Percentiles rank a stretch among this genome's conserved stretches.
Conservation (phyloP, 64 coral and sea anemone genomes). For the Actinia tenebrosa region DNA sequence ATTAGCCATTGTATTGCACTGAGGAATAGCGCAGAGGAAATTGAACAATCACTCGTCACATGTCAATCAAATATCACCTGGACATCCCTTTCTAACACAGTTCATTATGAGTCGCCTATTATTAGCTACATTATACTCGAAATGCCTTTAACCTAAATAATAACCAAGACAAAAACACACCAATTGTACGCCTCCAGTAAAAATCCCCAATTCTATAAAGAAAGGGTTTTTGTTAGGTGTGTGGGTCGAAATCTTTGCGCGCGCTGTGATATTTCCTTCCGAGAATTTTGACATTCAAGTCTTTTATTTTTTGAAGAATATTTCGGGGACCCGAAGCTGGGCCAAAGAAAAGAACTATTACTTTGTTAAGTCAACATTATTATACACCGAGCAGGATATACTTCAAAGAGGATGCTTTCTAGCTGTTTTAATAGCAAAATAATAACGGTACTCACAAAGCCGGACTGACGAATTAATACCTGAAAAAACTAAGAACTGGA, state of each 20-base stretch:
- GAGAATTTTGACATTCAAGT: not conserved
- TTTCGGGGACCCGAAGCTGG: not conserved
- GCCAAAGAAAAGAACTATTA: conserved; percentile 4
- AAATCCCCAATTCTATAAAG: not conserved
- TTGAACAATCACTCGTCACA: conserved; percentile 87
- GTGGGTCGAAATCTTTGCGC: not conserved
- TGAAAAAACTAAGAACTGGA: not conserved
- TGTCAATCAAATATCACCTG: conserved; percentile 71
- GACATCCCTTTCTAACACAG: conserved; percentile 18
- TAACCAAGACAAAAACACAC: conserved; percentile 5
- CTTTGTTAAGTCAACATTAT: conserved; percentile 22
- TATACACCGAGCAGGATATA: not conserved
- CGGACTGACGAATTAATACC: not conserved
- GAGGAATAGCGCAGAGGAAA: conserved; percentile 95
- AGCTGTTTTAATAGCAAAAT: conserved; percentile 9
- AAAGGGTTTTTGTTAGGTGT: not conserved
- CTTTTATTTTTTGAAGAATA: not conserved
- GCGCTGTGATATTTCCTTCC: not conserved
- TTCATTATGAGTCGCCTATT: conserved; percentile 27
- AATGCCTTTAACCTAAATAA: conserved; percentile 37
- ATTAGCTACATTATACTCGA: conserved; percentile 76
- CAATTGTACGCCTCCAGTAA: not conserved
- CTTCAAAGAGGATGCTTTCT: not conserved
- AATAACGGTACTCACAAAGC: not conserved
- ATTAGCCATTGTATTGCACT: conserved; percentile 93